These are phyloP conservation scores for Lophochroa leadbeateri DNA, from an alignment of 2,113 vertebrate genomes.

Conservation along the genomic window DNA sequence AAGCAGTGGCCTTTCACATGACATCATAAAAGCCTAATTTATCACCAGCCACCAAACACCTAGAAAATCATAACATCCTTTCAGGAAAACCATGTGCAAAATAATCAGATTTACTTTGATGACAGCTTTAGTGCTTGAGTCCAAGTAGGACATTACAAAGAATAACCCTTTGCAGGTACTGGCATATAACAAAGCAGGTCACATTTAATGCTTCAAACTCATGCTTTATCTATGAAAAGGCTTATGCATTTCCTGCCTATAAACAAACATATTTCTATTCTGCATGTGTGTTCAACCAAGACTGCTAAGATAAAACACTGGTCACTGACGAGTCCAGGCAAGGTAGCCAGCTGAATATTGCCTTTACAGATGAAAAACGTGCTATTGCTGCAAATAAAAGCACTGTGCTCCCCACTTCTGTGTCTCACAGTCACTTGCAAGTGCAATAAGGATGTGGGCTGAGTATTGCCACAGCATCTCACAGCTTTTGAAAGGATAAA, in stretches of 20 bases:
- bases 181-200: not conserved
- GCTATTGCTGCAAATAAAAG: not conserved
- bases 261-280: not conserved
- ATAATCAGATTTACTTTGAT: conserved; percentile 92
- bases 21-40: conserved; percentile 96
- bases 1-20: conserved; percentile 87
- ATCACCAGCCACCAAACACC: conserved; percentile 89
- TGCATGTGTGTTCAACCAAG: not conserved
- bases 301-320: not conserved
- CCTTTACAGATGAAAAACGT: not conserved
- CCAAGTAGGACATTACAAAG: conserved; percentile 70
- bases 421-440: not conserved
- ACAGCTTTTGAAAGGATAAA: not conserved
- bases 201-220: not conserved
- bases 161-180: conserved; percentile 71
- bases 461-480: not conserved
- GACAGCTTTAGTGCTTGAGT: conserved; percentile 80
- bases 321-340: not conserved
- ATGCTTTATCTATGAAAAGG: not conserved
- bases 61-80: conserved; percentile 99
- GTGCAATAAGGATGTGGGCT: not conserved
- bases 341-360: not conserved
- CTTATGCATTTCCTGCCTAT: conserved; percentile 3
- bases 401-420: not conserved
- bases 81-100: conserved; percentile 97